Evolutionary conservation across 2,888 invertebrate species (phyloP).

Genomic region (Fragum fragum): DNA sequence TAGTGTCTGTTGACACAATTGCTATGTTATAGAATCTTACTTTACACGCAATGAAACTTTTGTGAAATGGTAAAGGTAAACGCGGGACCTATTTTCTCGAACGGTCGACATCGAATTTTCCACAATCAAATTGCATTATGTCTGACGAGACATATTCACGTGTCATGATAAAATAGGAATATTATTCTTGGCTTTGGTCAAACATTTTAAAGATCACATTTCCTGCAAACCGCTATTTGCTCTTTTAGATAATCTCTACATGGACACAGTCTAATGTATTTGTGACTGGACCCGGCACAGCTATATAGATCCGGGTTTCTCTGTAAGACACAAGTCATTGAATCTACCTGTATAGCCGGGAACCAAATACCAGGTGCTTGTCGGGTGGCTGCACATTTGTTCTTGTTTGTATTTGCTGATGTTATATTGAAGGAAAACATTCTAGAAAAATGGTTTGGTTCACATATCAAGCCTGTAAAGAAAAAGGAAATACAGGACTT

Average conservation of each 20-base stretch:
- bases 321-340: constrained; percentile 5
- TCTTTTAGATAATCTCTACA: constrained; percentile 8
- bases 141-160: too few species aligned
- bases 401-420: background rate
- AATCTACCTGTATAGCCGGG: constrained; percentile 1
- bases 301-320: constrained; percentile 12
- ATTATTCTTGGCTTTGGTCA: too few species aligned
- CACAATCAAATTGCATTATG: too few species aligned
- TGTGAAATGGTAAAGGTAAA: too few species aligned
- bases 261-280: constrained; percentile 9
- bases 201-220: constrained; percentile 10
- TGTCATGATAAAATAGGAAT: too few species aligned
- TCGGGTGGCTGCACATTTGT: background rate
- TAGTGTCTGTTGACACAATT: too few species aligned
- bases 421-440: background rate
- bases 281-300: constrained; percentile 11
- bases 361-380: constrained; percentile 2
- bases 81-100: too few species aligned
- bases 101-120: too few species aligned
- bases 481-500: too few species aligned
- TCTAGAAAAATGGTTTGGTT: constrained; percentile 5
- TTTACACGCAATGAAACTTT: too few species aligned
- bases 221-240: constrained; percentile 5
- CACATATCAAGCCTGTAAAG: constrained; percentile 2
- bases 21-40: too few species aligned